Base-by-base conservation (phyloP, 2,888 invertebrate genomes). In the Rhabditoides inermis region DNA sequence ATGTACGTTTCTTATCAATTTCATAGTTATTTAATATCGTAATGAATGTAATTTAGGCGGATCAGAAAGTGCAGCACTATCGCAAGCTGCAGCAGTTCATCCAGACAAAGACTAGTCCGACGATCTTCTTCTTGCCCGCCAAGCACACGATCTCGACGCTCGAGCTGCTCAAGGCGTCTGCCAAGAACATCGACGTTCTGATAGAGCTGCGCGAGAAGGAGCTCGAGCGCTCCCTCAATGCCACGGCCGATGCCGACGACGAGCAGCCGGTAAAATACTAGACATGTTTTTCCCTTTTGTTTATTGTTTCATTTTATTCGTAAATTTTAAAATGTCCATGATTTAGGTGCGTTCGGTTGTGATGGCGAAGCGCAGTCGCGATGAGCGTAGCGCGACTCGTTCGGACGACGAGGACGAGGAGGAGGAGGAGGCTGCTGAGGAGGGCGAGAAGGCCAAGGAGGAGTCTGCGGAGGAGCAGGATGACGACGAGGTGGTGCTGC, bases 81-180 rank as follows among this genome's bases (percentile, higher is more conserved):
- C 84, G 84, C 67, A 84, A 84, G 48, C 82, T 90, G 47, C 62
- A 63, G 48, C 84, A 87, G 77, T 90, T 87, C 76, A 90, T 95
- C 67, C 83, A 86, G 72, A 92, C 92, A 0, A 87, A 86, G 77
- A 80, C 87, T 0, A 86, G 86, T 72, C 94, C 94, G 2, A 84
- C 85, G 56, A 82, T 95, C 54, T 90, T 87, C 80, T 95, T 86
- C 82, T 78, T 87, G 69, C 94, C 94, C 0, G 86, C 87, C 76
- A 83, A 84, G 62, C 84, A 87, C 79, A 84, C 84, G 44, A 83
- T 84, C 3, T 84, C 84, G 58, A 84, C 85, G 3, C 83, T 84
- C 59, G 84, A 85, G 61, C 82, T 85, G 55, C 78, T 87, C 46
- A 81, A 80, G 22, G 82, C 83, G 27, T 85, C 84, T 66, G 83